Base-by-base conservation (phyloP, 2,797 vertebrate species). In the Microchirus variegatus region DNA sequence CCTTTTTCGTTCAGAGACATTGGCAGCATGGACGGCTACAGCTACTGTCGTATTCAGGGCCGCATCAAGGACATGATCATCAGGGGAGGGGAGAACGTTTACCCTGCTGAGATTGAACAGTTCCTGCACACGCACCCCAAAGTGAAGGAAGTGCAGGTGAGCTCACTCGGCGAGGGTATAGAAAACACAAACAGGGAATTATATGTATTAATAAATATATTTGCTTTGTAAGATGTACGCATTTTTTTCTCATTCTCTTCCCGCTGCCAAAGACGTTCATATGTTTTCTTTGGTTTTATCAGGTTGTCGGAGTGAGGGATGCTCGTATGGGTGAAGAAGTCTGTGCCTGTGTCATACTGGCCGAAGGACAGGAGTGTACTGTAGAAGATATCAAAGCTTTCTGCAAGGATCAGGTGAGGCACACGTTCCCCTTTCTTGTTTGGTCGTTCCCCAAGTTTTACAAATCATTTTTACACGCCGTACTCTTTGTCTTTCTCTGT, bases 21-120 rank as follows among this genome's bases (percentile, higher is more conserved):
- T 0, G 97, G 92, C 10, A 80, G 40, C 38, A 53, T 99, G 83
- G 94, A 98, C 0, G 59, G 70, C 0, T 90, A 82, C 0, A 91
- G 96, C 73, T 99, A 97, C 92, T 94, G 94, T 67, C 93, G 9
- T 47, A 96, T 99, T 2, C 87, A 96, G 13, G 98, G 98, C 36
- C 90, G 98, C 15, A 96, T 95, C 2, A 99, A 96, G 75, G 97
- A 99, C 79, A 86, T 98, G 94, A 93, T 99, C 84, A 99, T 99
- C 86, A 93, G 97, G 18, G 98, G 98, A 9, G 98, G 97, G 14
- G 97, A 98, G 84, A 99, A 99, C 80, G 78, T 99, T 80, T 99
- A 98, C 70, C 97, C 98, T 0, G 94, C 92, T 0, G 97, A 99
- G 81, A 83, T 99, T 0, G 97, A 99, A 78, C 91, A 95, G 81